Evolutionary conservation across 2,113 vertebrate genomes (phyloP), one percentile per base, ranked within the genome.

Genomic region (Mobula hypostoma): DNA sequence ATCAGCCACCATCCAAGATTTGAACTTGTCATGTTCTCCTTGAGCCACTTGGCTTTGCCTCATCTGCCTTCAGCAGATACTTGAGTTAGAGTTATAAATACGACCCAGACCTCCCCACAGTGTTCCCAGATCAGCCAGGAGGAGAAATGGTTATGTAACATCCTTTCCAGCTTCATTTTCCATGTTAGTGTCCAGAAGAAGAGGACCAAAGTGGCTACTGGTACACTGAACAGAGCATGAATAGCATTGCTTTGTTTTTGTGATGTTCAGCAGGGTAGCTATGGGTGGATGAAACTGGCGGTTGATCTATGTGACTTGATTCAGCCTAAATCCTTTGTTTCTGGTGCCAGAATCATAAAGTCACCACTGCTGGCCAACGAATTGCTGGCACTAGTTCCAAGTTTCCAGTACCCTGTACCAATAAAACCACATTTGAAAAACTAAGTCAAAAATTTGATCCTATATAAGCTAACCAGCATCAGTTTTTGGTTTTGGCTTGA

Each of bases 281-380:
- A 17, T 72, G 68, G 70, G 68, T 48, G 14, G 91, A 93, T 14
- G 36, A 48, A 93, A 56, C 70, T 93, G 91, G 91, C 91, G 76
- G 3, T 4, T 32, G 11, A 72, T 92, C 32, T 40, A 8, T 92
- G 36, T 72, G 90, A 93, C 90, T 66, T 74, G 68, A 93, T 40
- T 24, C 70, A 93, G 36, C 91, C 70, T 27, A 56, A 24, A 36
- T 48, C 68, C 40, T 74, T 93, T 74, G 91, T 74, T 48, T 36
- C 70, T 56, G 68, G 36, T 48, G 91, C 91, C 68, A 93, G 70
- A 74, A 93, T 74, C 91, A 93, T 93, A 93, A 93, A 93, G 40
- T 72, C 91, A 48, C 91, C 68, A 76, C 14, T 76, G 70, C 68
- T 93, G 91, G 70, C 91, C 74, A 56, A 24, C 12, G 21, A 93